phyloP scores from a whole-genome alignment of 2,797 vertebrate genomes.

The Sparus aurata region DNA sequence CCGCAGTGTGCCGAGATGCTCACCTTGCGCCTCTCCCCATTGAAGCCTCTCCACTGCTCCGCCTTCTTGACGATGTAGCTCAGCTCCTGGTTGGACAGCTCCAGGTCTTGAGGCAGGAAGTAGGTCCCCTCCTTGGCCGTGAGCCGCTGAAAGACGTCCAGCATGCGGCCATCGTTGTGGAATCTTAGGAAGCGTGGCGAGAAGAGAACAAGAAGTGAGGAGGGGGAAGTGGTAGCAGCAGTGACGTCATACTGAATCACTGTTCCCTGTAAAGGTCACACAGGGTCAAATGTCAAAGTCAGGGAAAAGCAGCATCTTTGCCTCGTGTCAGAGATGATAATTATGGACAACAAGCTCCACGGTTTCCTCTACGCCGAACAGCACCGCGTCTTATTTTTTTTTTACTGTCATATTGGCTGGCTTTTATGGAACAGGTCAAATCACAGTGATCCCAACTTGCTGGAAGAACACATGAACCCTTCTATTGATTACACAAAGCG shows the following conservation, averaged over 20 bases:
- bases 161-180: conserved; percentile 88
- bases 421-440: conserved; percentile 47
- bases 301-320: conserved; percentile 25
- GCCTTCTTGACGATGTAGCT: conserved; percentile 92
- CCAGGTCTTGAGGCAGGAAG: conserved; percentile 92
- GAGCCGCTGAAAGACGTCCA: conserved; percentile 89
- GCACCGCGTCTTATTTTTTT: conserved; percentile 26
- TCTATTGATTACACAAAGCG: conserved; percentile 67
- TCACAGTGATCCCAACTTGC: conserved; percentile 29
- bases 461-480: conserved; percentile 24
- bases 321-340: conserved; percentile 43
- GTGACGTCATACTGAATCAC: conserved; percentile 40
- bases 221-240: conserved; percentile 3
- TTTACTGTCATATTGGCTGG: conserved; percentile 37
- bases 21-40: conserved; percentile 93
- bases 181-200: conserved; percentile 78
- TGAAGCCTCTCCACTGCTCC: conserved; percentile 93
- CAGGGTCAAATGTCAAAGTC: conserved; percentile 48
- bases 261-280: conserved; percentile 29
- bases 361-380: conserved; percentile 37
- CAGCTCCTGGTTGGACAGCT: conserved; percentile 95
- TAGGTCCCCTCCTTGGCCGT: conserved; percentile 88
- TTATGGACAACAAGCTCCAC: conserved; percentile 19
- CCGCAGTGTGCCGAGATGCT: conserved; percentile 47
- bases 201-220: conserved; percentile 18